These are phyloP conservation scores for Cercopithecus mona DNA, from an alignment of 2,113 vertebrate species.

Conservation along the genomic window DNA sequence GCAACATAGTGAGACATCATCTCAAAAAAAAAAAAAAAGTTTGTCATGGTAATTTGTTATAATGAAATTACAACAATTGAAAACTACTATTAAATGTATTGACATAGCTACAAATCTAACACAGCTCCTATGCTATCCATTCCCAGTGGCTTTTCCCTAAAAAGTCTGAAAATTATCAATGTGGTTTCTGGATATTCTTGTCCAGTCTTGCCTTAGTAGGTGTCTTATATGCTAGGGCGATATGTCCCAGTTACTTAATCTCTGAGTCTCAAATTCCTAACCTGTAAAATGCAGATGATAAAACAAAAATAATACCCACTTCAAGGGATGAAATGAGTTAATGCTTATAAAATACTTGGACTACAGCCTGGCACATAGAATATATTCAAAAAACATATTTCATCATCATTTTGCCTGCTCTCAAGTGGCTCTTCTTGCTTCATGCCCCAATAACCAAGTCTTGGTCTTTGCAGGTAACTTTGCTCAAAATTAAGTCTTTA, in stretches of 20 bases:
- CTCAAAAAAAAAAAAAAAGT: neutral
- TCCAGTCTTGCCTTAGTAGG: neutral
- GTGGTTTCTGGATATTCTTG: neutral
- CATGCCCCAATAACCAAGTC: neutral
- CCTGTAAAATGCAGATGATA: neutral
- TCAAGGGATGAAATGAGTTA: neutral
- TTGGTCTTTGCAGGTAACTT: neutral
- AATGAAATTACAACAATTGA: neutral
- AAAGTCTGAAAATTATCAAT: neutral
- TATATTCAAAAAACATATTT: neutral
- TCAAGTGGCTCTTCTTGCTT: neutral
- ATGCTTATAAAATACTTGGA: neutral
- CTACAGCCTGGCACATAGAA: neutral
- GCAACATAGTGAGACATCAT: neutral
- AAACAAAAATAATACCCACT: neutral
- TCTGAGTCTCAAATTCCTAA: neutral
- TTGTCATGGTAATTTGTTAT: neutral
- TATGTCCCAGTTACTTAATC: neutral
- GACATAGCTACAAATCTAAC: neutral
- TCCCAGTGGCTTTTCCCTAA: neutral
- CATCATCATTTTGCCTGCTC: neutral
- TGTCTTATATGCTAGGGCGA: neutral
- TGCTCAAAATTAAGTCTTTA: neutral
- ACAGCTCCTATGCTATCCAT: neutral
- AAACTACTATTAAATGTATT: neutral